phyloP scores from a whole-genome alignment of 1,140 invertebrate species.

The Temnothorax nylanderi region DNA sequence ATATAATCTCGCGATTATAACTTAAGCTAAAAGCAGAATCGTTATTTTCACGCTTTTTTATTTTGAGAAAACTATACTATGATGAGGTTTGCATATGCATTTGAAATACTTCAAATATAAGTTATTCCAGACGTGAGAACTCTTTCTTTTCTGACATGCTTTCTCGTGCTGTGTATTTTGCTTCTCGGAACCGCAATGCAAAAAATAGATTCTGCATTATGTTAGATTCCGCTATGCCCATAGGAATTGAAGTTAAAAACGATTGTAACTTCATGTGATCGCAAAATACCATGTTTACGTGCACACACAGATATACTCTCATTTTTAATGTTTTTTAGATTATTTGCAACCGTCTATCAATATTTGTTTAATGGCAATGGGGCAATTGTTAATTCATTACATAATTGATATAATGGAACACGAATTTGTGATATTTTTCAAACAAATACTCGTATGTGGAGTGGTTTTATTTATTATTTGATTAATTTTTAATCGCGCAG shows the following conservation, averaged over 20 bases:
- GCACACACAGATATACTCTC: neutral
- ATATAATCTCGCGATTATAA: neutral
- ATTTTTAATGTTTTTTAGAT: neutral
- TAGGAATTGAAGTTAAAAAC: slow-evolving; percentile 4
- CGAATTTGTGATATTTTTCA: neutral
- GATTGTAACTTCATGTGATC: neutral
- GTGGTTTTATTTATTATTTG: neutral
- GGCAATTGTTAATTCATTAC: neutral
- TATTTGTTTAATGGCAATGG: neutral
- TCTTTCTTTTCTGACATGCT: slow-evolving; percentile 57
- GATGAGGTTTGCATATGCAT: neutral
- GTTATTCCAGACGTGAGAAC: slow-evolving; percentile 29
- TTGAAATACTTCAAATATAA: slow-evolving; percentile 1
- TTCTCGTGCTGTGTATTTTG: neutral
- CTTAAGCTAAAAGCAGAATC: neutral
- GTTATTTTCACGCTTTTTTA: neutral
- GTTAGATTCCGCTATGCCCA: neutral
- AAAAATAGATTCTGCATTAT: slow-evolving; percentile 29
- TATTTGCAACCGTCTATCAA: neutral
- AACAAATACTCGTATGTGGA: neutral
- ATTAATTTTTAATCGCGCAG: slow-evolving; percentile 18
- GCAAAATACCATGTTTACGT: neutral
- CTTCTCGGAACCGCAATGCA: neutral
- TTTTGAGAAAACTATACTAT: neutral
- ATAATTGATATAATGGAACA: neutral